These are phyloP conservation scores for Thecophora atra DNA, from an alignment of 2,888 invertebrate genomes.

Conservation along the genomic window DNA sequence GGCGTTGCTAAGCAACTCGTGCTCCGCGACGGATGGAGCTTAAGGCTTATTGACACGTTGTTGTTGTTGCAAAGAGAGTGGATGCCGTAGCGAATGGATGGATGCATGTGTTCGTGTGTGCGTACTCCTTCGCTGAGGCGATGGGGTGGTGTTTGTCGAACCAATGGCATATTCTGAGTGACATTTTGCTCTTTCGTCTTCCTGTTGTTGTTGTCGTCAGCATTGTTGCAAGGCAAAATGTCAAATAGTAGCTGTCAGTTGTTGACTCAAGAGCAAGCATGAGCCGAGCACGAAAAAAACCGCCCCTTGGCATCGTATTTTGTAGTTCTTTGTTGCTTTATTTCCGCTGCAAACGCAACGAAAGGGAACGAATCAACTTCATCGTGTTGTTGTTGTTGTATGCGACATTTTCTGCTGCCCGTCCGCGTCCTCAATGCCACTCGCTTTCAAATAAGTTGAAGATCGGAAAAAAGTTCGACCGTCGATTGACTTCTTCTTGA, in stretches of 20 bases:
- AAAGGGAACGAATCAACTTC: slow-evolving; percentile 9
- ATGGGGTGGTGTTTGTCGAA: slow-evolving; percentile 53
- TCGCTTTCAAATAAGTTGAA: slow-evolving; percentile 8
- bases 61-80: slow-evolving; percentile 10
- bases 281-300: slow-evolving; percentile 46
- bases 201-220: slow-evolving; percentile 33
- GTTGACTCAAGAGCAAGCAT: slow-evolving; percentile 53
- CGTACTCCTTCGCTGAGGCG: slow-evolving; percentile 13
- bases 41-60: slow-evolving; percentile 24
- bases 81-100: slow-evolving; percentile 7
- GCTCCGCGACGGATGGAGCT: slow-evolving; percentile 39
- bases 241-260: slow-evolving; percentile 62
- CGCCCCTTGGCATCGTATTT: slow-evolving; percentile 50
- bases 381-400: slow-evolving; percentile 7
- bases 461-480: neutral
- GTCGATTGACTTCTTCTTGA: slow-evolving; percentile 36
- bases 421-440: too few species aligned
- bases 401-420: slow-evolving; percentile 12
- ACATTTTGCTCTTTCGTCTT: slow-evolving; percentile 59
- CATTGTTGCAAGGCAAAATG: slow-evolving; percentile 59
- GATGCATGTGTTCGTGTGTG: slow-evolving; percentile 24
- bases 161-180: slow-evolving; percentile 65
- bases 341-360: slow-evolving; percentile 22
- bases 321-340: slow-evolving; percentile 26
- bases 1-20: slow-evolving; percentile 66